phyloP scores from a whole-genome alignment of 2,113 vertebrate species.

The Panthera uncia region DNA sequence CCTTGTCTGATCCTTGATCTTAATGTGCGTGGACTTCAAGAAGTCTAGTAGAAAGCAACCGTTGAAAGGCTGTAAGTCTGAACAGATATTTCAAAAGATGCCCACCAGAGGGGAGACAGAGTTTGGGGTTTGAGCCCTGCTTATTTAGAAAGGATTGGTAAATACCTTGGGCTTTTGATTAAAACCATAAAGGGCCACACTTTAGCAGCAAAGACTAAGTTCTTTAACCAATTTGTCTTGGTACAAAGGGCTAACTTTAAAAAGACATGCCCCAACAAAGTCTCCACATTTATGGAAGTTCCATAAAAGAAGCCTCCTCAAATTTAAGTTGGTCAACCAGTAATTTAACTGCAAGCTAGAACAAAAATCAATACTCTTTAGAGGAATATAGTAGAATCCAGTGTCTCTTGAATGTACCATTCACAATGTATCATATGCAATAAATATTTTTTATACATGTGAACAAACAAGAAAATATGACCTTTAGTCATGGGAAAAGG shows the following conservation, averaged over 20 bases:
- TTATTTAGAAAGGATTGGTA: background rate
- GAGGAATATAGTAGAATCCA: background rate
- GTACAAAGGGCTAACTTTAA: background rate
- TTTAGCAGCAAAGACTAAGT: background rate
- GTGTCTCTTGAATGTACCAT: background rate
- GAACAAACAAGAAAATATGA: background rate
- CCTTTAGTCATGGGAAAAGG: background rate
- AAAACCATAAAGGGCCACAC: background rate
- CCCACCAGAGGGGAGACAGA: background rate
- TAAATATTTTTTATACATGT: background rate
- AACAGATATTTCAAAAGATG: background rate
- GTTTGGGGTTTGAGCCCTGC: background rate
- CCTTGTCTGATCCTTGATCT: background rate
- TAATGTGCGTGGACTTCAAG: background rate
- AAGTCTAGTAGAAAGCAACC: background rate
- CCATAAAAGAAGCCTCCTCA: background rate
- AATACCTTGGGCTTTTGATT: background rate
- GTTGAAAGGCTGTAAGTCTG: background rate
- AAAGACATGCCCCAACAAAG: background rate
- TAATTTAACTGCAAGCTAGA: background rate
- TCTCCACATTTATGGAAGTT: background rate
- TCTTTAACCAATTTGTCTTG: background rate
- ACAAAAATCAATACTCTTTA: background rate
- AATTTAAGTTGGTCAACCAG: background rate
- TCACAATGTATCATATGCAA: background rate